These are phyloP conservation scores for Dolichomitus sp. DNA, from an alignment of 2,888 invertebrate species.

Conservation along the genomic window DNA sequence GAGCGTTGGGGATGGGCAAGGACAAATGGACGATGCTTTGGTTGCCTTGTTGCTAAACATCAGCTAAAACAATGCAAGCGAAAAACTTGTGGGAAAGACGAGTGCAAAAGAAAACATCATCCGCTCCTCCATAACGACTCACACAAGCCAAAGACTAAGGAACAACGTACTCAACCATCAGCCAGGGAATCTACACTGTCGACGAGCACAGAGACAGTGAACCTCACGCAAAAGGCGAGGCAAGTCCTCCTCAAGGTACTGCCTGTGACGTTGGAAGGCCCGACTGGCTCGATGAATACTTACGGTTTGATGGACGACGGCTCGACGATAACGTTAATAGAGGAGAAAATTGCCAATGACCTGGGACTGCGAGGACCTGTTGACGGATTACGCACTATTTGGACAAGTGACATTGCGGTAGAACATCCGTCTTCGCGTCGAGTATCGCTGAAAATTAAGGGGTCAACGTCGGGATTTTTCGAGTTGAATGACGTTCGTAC, in stretches of 20 bases:
- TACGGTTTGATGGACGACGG: background rate
- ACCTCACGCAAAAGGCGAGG: background rate
- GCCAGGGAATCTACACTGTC: background rate
- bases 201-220: background rate
- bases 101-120: background rate
- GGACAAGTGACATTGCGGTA: conserved; percentile 6
- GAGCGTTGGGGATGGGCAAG: background rate
- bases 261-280: background rate
- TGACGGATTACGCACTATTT: background rate
- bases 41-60: background rate
- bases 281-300: background rate
- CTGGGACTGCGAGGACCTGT: background rate
- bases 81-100: background rate
- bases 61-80: background rate
- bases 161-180: background rate
- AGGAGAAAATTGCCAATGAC: background rate
- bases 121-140: background rate
- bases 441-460: background rate
- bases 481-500: background rate
- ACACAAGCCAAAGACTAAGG: background rate
- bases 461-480: background rate
- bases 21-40: background rate
- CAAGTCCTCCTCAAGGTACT: background rate
- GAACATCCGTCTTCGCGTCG: background rate
- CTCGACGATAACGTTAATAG: background rate